These are phyloP conservation scores for Lycopodina hypogea DNA, from an alignment of 37 sponge, comb jelly and placozoan genomes.

Conservation along the genomic window DNA sequence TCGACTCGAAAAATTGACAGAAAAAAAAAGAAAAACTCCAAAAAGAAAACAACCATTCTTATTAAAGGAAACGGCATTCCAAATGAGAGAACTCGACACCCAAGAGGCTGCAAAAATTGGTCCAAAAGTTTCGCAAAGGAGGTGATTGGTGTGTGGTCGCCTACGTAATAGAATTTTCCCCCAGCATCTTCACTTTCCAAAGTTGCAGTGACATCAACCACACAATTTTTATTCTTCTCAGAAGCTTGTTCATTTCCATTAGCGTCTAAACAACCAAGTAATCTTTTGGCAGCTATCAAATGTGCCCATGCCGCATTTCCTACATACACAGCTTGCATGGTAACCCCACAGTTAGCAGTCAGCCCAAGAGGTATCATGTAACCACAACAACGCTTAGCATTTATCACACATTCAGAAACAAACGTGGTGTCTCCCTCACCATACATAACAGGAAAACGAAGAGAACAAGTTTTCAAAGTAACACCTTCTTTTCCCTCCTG, in stretches of 20 bases:
- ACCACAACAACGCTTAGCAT: conserved; percentile 37
- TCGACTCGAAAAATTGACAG: conserved; percentile 29
- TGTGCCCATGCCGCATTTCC: conserved; percentile 64
- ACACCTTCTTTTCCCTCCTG: conserved; percentile 11
- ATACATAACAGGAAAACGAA: conserved; percentile 54
- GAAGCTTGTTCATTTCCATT: not conserved
- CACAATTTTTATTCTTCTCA: not conserved
- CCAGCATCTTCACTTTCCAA: not conserved
- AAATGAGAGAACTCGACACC: conserved; percentile 22
- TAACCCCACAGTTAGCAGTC: not conserved
- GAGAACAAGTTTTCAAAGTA: conserved; percentile 48
- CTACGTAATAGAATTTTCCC: conserved; percentile 53
- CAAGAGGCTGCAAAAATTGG: conserved; percentile 48
- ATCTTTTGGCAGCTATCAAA: conserved; percentile 49
- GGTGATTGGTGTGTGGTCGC: conserved; percentile 49
- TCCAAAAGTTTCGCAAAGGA: conserved; percentile 14
- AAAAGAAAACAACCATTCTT: conserved; percentile 23
- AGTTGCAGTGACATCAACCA: not conserved
- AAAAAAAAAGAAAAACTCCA: conserved; percentile 33
- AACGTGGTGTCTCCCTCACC: conserved; percentile 42
- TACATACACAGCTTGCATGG: conserved; percentile 54
- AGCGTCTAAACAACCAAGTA: conserved; percentile 31
- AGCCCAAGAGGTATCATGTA: conserved; percentile 21
- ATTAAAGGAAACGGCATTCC: conserved; percentile 16
- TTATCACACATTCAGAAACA: not conserved